These are phyloP conservation scores for Burhinus bistriatus DNA, from an alignment of 2,113 vertebrate species.

Conservation along the genomic window DNA sequence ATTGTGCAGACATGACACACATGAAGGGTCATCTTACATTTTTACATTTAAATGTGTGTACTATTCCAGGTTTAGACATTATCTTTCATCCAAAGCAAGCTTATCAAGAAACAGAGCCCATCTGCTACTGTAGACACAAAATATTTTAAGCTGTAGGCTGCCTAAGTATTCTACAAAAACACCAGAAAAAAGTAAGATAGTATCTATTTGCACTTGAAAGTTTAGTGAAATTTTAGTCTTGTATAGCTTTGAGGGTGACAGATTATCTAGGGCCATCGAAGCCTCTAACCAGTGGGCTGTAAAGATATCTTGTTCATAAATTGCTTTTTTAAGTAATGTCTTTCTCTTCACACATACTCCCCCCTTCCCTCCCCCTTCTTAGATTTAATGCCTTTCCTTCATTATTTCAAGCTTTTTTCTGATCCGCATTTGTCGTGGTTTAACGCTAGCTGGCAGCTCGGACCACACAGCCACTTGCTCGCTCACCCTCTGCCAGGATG, in stretches of 20 bases:
- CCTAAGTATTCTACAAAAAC: background rate
- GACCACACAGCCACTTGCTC: background rate
- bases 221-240: background rate
- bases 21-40: background rate
- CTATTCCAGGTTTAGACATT: background rate
- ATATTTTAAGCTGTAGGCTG: background rate
- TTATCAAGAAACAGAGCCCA: background rate
- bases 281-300: background rate
- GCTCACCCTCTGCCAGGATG: background rate
- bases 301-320: background rate
- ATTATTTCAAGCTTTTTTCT: background rate
- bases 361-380: background rate
- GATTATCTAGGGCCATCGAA: background rate
- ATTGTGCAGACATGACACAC: background rate
- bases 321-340: background rate
- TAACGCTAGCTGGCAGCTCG: background rate
- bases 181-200: background rate
- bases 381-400: background rate
- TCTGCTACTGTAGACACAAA: background rate
- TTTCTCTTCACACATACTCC: background rate
- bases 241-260: background rate
- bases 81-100: background rate
- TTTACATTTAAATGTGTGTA: background rate
- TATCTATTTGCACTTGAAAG: background rate
- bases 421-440: background rate